These are phyloP conservation scores for Liasis olivaceus DNA, from an alignment of 2,797 vertebrate genomes.

Conservation along the genomic window DNA sequence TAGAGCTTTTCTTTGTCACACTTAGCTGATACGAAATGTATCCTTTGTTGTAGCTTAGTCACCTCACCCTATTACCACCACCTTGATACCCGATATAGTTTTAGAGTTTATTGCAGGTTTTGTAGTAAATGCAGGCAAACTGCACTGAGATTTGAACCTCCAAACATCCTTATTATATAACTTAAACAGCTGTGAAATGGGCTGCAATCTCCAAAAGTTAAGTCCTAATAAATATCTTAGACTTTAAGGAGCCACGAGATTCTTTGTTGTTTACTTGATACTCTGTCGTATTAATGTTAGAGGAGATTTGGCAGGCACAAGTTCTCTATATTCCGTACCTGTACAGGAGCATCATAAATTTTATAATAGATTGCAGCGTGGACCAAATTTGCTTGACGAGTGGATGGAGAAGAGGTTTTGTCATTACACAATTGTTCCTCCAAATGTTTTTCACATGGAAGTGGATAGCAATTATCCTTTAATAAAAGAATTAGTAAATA, in stretches of 20 bases:
- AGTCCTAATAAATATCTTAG: background rate
- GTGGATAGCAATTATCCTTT: background rate
- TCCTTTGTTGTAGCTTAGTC: background rate
- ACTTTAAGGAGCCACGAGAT: background rate
- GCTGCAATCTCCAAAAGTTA: background rate
- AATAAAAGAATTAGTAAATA: background rate
- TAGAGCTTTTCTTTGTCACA: background rate
- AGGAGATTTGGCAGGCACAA: background rate
- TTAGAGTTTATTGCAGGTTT: background rate
- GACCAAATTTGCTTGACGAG: background rate
- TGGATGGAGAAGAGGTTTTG: background rate
- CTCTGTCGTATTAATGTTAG: background rate
- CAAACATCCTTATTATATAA: background rate
- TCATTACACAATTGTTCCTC: background rate
- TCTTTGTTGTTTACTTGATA: background rate
- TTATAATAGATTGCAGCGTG: background rate
- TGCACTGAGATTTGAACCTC: background rate
- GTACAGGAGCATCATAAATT: background rate
- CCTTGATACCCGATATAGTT: background rate
- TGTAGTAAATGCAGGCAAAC: background rate
- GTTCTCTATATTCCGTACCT: background rate
- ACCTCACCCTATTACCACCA: background rate
- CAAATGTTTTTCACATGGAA: background rate
- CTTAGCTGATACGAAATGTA: background rate
- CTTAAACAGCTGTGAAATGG: background rate